These are phyloP conservation scores for Drosophila varians DNA, from an alignment of 1,140 invertebrate species.

Conservation along the genomic window DNA sequence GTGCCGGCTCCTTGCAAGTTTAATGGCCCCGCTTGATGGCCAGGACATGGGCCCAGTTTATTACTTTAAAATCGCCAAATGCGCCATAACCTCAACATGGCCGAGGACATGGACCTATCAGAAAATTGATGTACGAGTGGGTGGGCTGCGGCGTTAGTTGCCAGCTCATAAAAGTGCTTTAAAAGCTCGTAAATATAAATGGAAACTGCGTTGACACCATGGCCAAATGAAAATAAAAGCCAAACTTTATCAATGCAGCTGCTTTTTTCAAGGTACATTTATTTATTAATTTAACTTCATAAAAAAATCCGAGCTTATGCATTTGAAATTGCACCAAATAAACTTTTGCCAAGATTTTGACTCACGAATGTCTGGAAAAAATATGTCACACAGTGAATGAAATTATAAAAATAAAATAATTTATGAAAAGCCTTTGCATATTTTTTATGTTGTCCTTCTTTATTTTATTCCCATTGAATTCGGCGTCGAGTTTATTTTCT, in stretches of 20 bases:
- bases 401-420: neutral
- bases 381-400: neutral
- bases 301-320: slow-evolving; percentile 1
- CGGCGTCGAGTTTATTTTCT: neutral
- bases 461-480: neutral
- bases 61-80: slow-evolving; percentile 77
- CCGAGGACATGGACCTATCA: neutral
- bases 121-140: neutral
- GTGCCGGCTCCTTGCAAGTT: slow-evolving; percentile 25
- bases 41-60: slow-evolving; percentile 66
- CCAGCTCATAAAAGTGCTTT: slow-evolving; percentile 73
- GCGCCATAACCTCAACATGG: slow-evolving; percentile 54
- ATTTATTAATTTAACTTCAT: slow-evolving; percentile 25
- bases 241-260: neutral
- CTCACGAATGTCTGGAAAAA: slow-evolving; percentile 22
- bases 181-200: slow-evolving; percentile 77
- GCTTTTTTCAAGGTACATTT: no score
- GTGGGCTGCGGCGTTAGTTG: slow-evolving; percentile 24
- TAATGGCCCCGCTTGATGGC: slow-evolving; percentile 57
- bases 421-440: neutral
- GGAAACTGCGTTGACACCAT: slow-evolving; percentile 71
- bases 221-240: slow-evolving; percentile 19
- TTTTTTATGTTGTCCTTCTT: neutral
- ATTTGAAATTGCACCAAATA: slow-evolving; percentile 25
- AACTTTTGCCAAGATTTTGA: slow-evolving; percentile 1